A percentile compares a stretch with the other conserved stretches of the same genome.
Evolutionary conservation across 2,797 vertebrate genomes (phyloP).

Genomic region (Prunella strophiata): DNA sequence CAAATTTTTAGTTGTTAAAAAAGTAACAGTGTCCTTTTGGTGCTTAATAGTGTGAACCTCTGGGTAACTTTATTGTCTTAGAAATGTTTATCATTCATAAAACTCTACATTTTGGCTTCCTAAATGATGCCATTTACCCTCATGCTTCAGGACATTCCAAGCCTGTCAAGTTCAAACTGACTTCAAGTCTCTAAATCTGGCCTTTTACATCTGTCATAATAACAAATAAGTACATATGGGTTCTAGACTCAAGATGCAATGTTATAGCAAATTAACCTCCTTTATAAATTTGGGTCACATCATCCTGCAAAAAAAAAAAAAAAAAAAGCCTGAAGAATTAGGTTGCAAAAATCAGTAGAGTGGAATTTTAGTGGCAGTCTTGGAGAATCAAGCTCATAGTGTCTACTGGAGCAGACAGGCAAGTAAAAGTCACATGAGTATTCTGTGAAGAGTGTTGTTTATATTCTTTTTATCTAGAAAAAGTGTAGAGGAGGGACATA

Average conservation of each 20-base stretch:
- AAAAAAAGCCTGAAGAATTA: slow-evolving; percentile 55
- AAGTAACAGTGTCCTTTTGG: slow-evolving; percentile 17
- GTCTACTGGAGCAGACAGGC: slow-evolving; percentile 63
- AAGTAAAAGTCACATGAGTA: slow-evolving; percentile 48
- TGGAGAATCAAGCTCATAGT: slow-evolving; percentile 69
- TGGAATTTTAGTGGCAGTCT: slow-evolving; percentile 72
- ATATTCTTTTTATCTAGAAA: not conserved
- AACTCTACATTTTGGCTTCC: slow-evolving; percentile 16
- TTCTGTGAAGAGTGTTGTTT: slow-evolving; percentile 39
- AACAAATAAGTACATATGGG: not conserved
- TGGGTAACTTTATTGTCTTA: slow-evolving; percentile 24
- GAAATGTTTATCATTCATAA: slow-evolving; percentile 47
- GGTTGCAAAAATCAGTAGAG: slow-evolving; percentile 63
- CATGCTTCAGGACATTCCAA: slow-evolving; percentile 16
- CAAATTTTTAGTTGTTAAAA: slow-evolving; percentile 26
- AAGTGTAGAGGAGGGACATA: not conserved
- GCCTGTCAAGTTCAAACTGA: slow-evolving; percentile 13
- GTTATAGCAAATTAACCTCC: slow-evolving; percentile 41
- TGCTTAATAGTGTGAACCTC: slow-evolving; percentile 14
- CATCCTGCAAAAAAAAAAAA: not conserved
- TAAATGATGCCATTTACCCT: slow-evolving; percentile 21
- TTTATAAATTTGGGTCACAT: slow-evolving; percentile 69
- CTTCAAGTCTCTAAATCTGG: slow-evolving; percentile 15
- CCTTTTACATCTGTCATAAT: slow-evolving; percentile 36
- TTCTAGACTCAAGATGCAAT: slow-evolving; percentile 32